Evolutionary conservation across 2,888 invertebrate genomes (phyloP).

Genomic region (Brachynemurus nebulosus): DNA sequence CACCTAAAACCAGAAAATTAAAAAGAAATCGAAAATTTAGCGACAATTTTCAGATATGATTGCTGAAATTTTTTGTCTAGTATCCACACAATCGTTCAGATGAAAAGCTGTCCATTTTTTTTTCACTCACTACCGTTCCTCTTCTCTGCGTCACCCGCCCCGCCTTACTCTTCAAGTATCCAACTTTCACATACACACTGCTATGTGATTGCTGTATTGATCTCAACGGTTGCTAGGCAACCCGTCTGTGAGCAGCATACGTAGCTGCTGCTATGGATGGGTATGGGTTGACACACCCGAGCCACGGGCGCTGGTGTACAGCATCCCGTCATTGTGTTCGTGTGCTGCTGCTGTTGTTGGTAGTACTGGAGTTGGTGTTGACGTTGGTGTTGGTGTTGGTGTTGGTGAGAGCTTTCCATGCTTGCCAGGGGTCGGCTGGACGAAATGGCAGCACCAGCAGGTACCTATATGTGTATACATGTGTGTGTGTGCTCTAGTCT

Average conservation of each 20-base stretch:
- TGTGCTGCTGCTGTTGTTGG: neutral
- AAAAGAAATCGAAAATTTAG: too few species aligned
- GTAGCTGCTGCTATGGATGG: too few species aligned
- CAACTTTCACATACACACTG: neutral
- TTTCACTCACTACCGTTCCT: neutral
- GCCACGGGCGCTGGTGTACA: neutral
- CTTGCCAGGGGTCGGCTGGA: too few species aligned
- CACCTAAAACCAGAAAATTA: too few species aligned
- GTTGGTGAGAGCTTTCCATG: too few species aligned
- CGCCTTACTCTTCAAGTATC: neutral
- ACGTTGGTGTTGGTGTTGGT: too few species aligned
- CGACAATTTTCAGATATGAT: conserved; percentile 1
- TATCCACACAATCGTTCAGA: neutral
- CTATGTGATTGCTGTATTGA: conserved; percentile 30
- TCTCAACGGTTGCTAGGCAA: conserved; percentile 28
- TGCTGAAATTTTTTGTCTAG: neutral
- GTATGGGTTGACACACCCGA: conserved; percentile 1
- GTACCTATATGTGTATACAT: too few species aligned
- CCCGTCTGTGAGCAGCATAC: conserved; percentile 9
- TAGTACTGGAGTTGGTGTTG: too few species aligned
- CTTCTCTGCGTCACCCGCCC: neutral
- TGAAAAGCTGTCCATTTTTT: conserved; percentile 1
- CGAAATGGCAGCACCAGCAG: neutral
- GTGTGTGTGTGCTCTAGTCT: too few species aligned
- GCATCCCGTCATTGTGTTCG: neutral